phyloP scores from a whole-genome alignment of 2,797 vertebrate genomes.

The Lepus townsendii region DNA sequence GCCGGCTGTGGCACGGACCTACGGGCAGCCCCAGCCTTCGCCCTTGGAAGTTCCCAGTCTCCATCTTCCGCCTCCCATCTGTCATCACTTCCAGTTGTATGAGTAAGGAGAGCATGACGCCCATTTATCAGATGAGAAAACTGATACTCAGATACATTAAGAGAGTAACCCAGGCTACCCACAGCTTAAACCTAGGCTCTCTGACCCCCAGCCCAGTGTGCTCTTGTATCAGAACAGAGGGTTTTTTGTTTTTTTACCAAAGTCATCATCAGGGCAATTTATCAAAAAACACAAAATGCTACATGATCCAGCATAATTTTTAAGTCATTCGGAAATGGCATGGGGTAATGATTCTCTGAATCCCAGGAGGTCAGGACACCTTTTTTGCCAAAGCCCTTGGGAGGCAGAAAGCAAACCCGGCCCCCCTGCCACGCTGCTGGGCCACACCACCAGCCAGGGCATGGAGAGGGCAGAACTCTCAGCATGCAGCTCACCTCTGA shows the following conservation, averaged over 20 bases:
- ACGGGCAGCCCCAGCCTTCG: background rate
- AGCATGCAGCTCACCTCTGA: fast-evolving
- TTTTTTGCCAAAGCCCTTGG: background rate
- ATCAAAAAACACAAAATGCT: no score
- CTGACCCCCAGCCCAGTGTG: background rate
- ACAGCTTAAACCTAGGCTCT: background rate
- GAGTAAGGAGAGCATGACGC: background rate
- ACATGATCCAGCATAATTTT: background rate
- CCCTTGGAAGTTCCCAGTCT: background rate
- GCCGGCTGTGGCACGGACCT: background rate
- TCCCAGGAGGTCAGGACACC: background rate
- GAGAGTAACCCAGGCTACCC: background rate
- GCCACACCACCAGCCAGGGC: background rate
- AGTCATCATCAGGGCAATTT: background rate
- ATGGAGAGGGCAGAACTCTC: background rate
- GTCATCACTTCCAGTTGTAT: background rate
- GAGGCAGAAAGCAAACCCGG: background rate
- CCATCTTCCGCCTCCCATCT: background rate
- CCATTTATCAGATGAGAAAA: background rate
- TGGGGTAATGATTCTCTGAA: background rate
- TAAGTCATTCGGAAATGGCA: background rate
- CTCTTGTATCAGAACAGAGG: background rate
- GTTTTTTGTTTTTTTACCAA: background rate
- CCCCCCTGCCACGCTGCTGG: fast-evolving
- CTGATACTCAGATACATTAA: background rate